Evolutionary conservation across 2,888 invertebrate species (phyloP), one percentile per base, ranked within the genome.

Genomic region (Leptinotarsa rubiginosa): DNA sequence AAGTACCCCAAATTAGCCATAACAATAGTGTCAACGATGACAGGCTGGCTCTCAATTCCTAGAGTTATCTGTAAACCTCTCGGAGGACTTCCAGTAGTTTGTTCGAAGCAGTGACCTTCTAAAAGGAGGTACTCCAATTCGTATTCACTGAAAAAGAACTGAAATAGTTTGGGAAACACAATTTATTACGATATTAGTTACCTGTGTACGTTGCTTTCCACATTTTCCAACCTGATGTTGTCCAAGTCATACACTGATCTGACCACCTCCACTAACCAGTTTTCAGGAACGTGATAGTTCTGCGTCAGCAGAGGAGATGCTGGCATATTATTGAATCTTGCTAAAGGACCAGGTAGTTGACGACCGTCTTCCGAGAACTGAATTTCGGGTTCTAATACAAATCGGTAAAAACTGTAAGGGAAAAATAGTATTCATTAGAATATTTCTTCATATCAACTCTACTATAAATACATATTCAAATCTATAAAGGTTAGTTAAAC

Each of bases 1-100:
- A 99, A 99, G 89, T 99, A 99, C 16, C 99, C 99, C 81, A 99
- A 90, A 89, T 99, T 99, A 7, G 99, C 99, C 99, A 99, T 99
- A n/a, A 99, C 99, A 81, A 99, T 99, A 20, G 99, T 99, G 88
- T 99, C 99, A 81, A 96, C 95, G 80, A 93, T 91, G 7, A 93
- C 92, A 0, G 95, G 93, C 74, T 92, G 89, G n/a, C 90, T 90
- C 77, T 94, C 92, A 0, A 96, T 95, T 64, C 98, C 98, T 67
- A 99, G 89, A 4, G 96, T 95, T 75, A 99, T 94, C 89, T 99
- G 99, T n/a, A 99, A 90, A 0, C 99, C 99, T 79, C 99, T 91
- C 0, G 99, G 99, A 0, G 98, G 98, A 80, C 97, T 96, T 70
- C 97, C 97, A 59, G 94, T 92, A 0, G 93, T 91, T 4, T 94